Percentiles rank a stretch among this genome's conserved stretches.
These are phyloP conservation scores for Drosophila ustulata DNA, from an alignment of 2,888 invertebrate species.

Conservation along the genomic window DNA sequence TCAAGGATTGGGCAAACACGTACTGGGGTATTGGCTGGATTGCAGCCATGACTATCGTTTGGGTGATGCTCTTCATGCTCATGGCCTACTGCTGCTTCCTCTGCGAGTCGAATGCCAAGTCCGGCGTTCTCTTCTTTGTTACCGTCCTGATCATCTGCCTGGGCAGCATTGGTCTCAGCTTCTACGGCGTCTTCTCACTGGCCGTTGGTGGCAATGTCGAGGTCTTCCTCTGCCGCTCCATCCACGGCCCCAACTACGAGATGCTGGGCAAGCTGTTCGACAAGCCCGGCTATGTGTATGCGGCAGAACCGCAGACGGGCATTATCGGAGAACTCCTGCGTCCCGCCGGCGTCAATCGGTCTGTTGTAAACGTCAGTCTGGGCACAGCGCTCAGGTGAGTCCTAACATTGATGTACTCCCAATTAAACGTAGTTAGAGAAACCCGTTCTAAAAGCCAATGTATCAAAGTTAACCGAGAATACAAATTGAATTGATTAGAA, in stretches of 20 bases:
- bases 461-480: no score
- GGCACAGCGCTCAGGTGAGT: conserved; percentile 83
- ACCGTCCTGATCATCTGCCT: conserved; percentile 82
- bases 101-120: conserved; percentile 83
- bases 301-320: conserved; percentile 85
- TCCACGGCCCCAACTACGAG: conserved; percentile 89
- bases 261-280: conserved; percentile 89
- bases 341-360: conserved; percentile 82
- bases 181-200: conserved; percentile 82
- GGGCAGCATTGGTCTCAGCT: conserved; percentile 81
- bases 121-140: conserved; percentile 82
- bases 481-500: no score
- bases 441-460: no score
- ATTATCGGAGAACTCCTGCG: conserved; percentile 84
- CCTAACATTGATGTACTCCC: no score
- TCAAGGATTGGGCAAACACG: conserved; percentile 80
- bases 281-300: conserved; percentile 88
- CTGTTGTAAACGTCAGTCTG: conserved; percentile 83
- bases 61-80: conserved; percentile 83
- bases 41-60: conserved; percentile 81
- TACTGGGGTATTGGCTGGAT: conserved; percentile 84
- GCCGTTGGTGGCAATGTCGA: conserved; percentile 85
- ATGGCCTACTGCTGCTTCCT: conserved; percentile 83
- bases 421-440: no score
- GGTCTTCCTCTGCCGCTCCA: conserved; percentile 89